phyloP scores from a whole-genome alignment of 2,113 vertebrate species.

The Bothrops jararaca region DNA sequence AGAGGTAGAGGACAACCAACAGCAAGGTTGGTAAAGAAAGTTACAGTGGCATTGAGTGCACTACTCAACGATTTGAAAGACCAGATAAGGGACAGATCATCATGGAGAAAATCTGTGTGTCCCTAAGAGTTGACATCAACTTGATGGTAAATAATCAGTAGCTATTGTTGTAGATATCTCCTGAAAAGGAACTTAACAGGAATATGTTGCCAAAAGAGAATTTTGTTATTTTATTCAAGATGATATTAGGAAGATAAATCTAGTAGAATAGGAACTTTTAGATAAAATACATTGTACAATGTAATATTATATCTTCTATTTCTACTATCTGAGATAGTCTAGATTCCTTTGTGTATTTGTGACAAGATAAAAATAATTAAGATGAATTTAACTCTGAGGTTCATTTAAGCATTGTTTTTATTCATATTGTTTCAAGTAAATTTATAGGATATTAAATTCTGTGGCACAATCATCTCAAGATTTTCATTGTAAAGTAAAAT shows the following conservation, averaged over 20 bases:
- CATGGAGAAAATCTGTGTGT: background rate
- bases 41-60: background rate
- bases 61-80: background rate
- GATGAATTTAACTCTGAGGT: background rate
- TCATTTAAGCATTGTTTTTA: background rate
- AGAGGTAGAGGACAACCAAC: background rate
- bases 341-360: background rate
- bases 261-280: background rate
- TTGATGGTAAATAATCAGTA: background rate
- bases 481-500: background rate
- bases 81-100: background rate
- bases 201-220: background rate
- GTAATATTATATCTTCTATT: background rate
- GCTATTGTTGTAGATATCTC: background rate
- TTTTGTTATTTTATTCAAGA: background rate
- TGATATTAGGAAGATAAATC: background rate
- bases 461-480: background rate
- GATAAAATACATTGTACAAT: background rate
- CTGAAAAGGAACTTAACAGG: background rate
- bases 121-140: background rate
- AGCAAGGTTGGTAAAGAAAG: background rate
- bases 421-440: background rate
- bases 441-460: background rate
- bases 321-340: background rate
- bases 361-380: background rate